Evolutionary conservation across 2,797 vertebrate species (phyloP), one percentile per base, ranked within the genome.

Genomic region (Loris lydekkerianus): DNA sequence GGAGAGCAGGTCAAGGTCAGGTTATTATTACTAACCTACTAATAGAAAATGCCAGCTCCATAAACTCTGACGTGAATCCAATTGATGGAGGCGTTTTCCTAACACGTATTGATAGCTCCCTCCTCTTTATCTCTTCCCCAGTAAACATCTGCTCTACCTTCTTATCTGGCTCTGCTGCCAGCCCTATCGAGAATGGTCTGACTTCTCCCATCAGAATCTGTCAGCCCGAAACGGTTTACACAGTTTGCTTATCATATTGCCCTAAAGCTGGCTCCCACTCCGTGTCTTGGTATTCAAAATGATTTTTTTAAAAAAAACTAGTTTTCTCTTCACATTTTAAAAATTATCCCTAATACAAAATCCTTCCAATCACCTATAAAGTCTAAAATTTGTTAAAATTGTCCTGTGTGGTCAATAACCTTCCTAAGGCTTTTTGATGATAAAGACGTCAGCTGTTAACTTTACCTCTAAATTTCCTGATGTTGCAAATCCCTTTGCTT

Each of bases 241-340:
- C 29, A 86, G 34, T 88, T 88, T 84, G 29, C 49, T 88, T 89
- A 87, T 76, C 34, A 60, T 46, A 81, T 81, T 60, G 70, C 43
- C 29, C 56, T 87, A 84, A 86, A 40, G 21, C 31, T 86, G 49
- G 5, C 40, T 96, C 72, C 87, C 27, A 94, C 5, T 23, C 31
- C 69, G 73, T 72, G n/a, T 61, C 58, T 93, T 86, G 37, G 17
- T 70, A 83, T 86, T 96, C 61, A 91, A 91, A 94, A 58, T 46
- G 7, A 23, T 40, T n/a, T 75, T 82, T 63, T 40, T 46, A 15
- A 70, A 89, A 93, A 93, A 40, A 91, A 60, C n/a, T 29, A 87
- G 63, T 46, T 27, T 69, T 80, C 34, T 56, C 46, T 89, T 91
- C 37, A 92, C 63, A 80, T 90, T 95, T 95, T 37, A 86, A 82